Evolutionary conservation across 1,140 invertebrate species (phyloP).

Genomic region (Drosophila oshimai): DNA sequence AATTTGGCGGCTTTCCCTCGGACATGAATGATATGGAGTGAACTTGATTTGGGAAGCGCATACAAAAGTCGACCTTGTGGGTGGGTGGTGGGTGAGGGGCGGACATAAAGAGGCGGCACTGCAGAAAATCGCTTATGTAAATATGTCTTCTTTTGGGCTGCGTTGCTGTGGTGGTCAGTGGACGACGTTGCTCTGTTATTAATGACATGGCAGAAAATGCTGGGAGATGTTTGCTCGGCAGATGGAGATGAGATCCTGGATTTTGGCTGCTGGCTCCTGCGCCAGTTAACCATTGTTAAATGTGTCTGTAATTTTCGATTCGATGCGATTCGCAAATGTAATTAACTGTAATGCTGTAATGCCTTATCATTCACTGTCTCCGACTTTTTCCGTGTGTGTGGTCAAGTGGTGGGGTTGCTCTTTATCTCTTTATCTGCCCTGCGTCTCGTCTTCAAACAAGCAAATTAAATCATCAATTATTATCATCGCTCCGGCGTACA

Average conservation of each 20-base stretch:
- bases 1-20: not conserved
- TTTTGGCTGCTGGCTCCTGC: constrained; percentile 5
- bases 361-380: not conserved
- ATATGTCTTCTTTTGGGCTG: constrained; percentile 41
- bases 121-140: constrained; percentile 78
- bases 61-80: constrained; percentile 23
- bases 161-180: constrained; percentile 33
- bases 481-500: constrained; percentile 17
- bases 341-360: constrained; percentile 68
- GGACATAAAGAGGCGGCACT: constrained; percentile 47
- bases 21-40: not conserved
- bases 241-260: not conserved
- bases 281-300: constrained; percentile 74
- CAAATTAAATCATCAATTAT: constrained; percentile 74
- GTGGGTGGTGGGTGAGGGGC: not conserved
- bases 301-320: constrained; percentile 72
- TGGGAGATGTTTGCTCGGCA: constrained; percentile 33
- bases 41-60: constrained; percentile 28
- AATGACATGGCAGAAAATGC: constrained; percentile 62
- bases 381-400: not conserved
- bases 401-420: constrained; percentile 31
- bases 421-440: constrained; percentile 36
- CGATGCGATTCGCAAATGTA: constrained; percentile 65
- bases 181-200: constrained; percentile 65
- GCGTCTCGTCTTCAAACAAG: constrained; percentile 67